Base-by-base conservation (phyloP, 2,113 vertebrate species). In the Phaetusa simplex region DNA sequence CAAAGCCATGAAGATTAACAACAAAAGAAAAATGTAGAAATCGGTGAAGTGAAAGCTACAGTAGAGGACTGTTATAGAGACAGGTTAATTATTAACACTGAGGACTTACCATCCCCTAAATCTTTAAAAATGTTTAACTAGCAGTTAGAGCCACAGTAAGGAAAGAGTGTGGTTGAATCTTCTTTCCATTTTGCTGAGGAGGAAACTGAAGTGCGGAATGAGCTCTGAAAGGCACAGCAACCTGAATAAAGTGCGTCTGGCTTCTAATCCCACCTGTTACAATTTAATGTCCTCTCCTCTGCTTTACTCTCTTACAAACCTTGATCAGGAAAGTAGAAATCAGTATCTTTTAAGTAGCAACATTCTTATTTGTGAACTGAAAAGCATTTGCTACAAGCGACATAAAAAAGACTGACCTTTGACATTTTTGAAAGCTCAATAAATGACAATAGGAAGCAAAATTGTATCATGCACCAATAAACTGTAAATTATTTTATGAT, bases 101-200 rank as follows among this genome's bases (percentile, higher is more conserved):
- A 47, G 62, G 26, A 78, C 74, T 77, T 81, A 56, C 64, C 55
- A 86, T 85, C 74, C 55, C 64, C 64, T 83, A n/a, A 62, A 77
- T 77, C 69, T 89, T 95, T 91, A 87, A 95, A 97, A 97, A 96
- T 94, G 50, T 96, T 97, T 97, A 97, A 96, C 95, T 73, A 91
- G 82, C 50, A 93, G 72, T 27, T 42, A 66, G 74, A 82, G 61
- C 32, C 72, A 50, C 43, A 32, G 72, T 22, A 59, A 93, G 69
- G 45, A 32, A 82, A 87, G 26, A 30, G 26, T 0, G 1, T 9
- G 38, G 53, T 14, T 62, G 45, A 55, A 29, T 40, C 81, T 30
- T 89, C 77, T 85, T 58, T 66, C 58, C 66, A 73, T 69, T 70
- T 14, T 53, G 30, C 58, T 42, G 32, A 80, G 62, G 43, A 85